Conservation (phyloP, 2,888 invertebrate genomes). For the Aelia acuminata region DNA sequence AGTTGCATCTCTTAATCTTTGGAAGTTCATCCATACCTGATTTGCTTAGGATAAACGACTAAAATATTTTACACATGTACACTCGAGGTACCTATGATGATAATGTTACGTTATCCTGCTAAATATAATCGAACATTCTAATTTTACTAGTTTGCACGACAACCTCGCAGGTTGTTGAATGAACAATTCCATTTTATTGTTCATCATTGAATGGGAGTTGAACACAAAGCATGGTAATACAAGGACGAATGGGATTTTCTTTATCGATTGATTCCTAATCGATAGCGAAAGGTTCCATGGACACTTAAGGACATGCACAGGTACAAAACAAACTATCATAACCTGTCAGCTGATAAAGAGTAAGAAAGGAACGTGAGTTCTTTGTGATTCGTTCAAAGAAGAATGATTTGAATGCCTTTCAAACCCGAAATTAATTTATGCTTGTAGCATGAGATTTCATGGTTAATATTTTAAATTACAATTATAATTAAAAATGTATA, state of each 20-base stretch:
- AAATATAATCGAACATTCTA: neutral
- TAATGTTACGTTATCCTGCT: too few species aligned
- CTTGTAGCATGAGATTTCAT: neutral
- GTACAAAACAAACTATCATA: neutral
- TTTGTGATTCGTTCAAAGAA: neutral
- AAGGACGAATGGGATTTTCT: neutral
- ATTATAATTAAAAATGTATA: too few species aligned
- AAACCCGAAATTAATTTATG: neutral
- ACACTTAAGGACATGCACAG: neutral
- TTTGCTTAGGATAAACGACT: too few species aligned
- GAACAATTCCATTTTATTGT: neutral
- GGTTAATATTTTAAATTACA: neutral
- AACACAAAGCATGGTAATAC: neutral
- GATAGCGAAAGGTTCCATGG: neutral
- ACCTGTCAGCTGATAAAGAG: neutral
- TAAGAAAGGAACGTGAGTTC: neutral
- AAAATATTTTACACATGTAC: too few species aligned
- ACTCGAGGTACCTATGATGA: too few species aligned
- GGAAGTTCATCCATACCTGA: too few species aligned
- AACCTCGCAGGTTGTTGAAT: neutral
- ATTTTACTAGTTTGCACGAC: neutral
- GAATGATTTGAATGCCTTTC: neutral
- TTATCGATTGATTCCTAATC: neutral
- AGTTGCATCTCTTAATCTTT: too few species aligned
- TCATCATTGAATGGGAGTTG: neutral